Evolutionary conservation across 2,888 invertebrate genomes (phyloP).

Genomic region (Chrysina gloriosa): DNA sequence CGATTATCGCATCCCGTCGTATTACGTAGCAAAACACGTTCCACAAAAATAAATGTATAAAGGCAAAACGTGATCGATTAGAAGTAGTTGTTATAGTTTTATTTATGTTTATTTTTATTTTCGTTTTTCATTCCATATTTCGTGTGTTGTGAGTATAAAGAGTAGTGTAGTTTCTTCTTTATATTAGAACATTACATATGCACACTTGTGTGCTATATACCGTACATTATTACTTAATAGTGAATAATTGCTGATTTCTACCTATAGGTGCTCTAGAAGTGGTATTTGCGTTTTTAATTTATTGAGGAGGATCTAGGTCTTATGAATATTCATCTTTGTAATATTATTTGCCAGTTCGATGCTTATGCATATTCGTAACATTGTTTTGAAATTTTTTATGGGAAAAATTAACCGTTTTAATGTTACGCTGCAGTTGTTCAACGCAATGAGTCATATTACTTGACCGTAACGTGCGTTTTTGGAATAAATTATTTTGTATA

Average conservation of each 20-base stretch:
- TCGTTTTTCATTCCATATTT: not conserved
- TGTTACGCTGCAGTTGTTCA: slow-evolving; percentile 33
- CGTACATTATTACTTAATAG: not conserved
- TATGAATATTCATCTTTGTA: not conserved
- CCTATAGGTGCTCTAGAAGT: too few species aligned
- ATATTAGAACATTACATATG: not conserved
- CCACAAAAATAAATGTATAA: not conserved
- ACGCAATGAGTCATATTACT: slow-evolving; percentile 33
- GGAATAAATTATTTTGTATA: slow-evolving; percentile 6
- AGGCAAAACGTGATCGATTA: not conserved
- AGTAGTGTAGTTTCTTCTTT: not conserved
- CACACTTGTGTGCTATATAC: not conserved
- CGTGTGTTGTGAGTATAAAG: not conserved
- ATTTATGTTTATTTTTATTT: not conserved
- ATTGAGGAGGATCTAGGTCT: not conserved
- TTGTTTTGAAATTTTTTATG: slow-evolving; percentile 13
- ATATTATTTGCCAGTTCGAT: not conserved
- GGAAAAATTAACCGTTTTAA: slow-evolving; percentile 26
- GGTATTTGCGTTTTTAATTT: not conserved
- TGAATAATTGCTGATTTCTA: not conserved
- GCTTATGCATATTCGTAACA: not conserved
- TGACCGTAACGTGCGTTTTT: slow-evolving; percentile 32
- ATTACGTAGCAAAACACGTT: slow-evolving; percentile 9
- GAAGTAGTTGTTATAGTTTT: not conserved
- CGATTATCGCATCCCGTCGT: slow-evolving; percentile 10